Percentiles rank a stretch among this genome's conserved stretches.
Evolutionary conservation across 2,888 invertebrate genomes (phyloP).

Genomic region (Griposia aprilina): DNA sequence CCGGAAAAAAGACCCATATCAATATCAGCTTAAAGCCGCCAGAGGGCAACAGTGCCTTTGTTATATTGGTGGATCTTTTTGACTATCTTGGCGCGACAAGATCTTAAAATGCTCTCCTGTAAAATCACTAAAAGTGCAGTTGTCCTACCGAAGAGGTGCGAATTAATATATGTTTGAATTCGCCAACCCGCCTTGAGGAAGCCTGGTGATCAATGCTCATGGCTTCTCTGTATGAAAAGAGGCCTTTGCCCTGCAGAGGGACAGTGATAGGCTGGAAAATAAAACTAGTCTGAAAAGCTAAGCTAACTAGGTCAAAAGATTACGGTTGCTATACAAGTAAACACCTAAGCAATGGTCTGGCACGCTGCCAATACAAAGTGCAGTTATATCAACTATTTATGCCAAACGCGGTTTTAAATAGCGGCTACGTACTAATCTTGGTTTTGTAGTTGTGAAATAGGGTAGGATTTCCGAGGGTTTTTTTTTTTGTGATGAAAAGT

Average conservation of each 20-base stretch:
- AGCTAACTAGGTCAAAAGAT: constrained; percentile 32
- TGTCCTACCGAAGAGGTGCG: too few species aligned
- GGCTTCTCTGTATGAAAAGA: background rate
- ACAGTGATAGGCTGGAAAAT: too few species aligned
- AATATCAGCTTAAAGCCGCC: too few species aligned
- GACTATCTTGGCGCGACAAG: too few species aligned
- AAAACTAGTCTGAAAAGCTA: constrained; percentile 18
- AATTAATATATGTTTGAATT: background rate
- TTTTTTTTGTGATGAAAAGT: background rate
- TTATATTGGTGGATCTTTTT: too few species aligned
- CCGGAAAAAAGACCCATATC: too few species aligned
- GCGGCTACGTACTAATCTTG: constrained; percentile 45
- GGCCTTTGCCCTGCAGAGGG: background rate
- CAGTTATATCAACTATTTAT: constrained; percentile 59
- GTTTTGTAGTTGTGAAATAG: constrained; percentile 22
- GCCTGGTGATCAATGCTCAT: too few species aligned
- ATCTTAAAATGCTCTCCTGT: too few species aligned
- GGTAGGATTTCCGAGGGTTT: background rate
- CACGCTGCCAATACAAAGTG: constrained; percentile 57
- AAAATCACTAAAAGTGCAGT: too few species aligned
- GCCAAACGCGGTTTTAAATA: constrained; percentile 57
- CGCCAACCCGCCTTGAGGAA: background rate
- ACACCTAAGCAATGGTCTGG: constrained; percentile 56
- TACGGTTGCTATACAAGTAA: constrained; percentile 42
- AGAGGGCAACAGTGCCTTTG: too few species aligned